Evolutionary conservation across 1,140 invertebrate genomes (phyloP), one percentile per base, ranked within the genome.

Genomic region (Oedothorax gibbosus): DNA sequence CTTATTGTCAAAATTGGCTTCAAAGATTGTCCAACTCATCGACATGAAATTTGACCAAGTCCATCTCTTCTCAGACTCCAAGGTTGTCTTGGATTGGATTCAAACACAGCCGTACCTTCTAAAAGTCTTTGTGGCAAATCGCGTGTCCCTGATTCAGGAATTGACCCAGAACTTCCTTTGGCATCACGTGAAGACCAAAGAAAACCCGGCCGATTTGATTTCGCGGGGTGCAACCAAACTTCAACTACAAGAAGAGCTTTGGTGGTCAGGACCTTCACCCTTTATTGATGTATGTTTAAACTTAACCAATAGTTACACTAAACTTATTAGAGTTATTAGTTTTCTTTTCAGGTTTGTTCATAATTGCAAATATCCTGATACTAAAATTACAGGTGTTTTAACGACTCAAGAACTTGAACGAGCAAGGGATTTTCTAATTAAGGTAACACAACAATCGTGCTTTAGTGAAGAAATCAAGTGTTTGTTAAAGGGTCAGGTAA

Each of bases 121-220:
- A 60, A 60, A 60, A 60, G 56, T 60, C 56, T 60, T 60, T 60
- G 56, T 60, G 56, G 56, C 56, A 60, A 60, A 60, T 60, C 56
- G 56, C 11, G 56, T 60, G n/a, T 60, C 56, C n/a, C n/a, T 4
- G n/a, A 60, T 60, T 60, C 56, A 60, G 4, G 56, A 2, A 60
- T 60, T 60, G 56, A 60, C 56, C n/a, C 56, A 60, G n/a, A 60
- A 1, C 56, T 2, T 60, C n/a, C n/a, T n/a, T 4, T 60, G 56
- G 56, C 4, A 60, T 60, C 56, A 60, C n/a, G 56, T 60, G n/a
- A 60, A 60, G n/a, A 60, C 56, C 56, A 2, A 2, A n/a, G 56
- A 60, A 11, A 60, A 60, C 56, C 4, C 56, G 56, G 56, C 4
- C n/a, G n/a, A 60, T 60, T 60, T 60, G 56, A 60, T 60, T 60